Evolutionary conservation across 2,113 vertebrate species (phyloP).

Genomic region (Globicephala melas): DNA sequence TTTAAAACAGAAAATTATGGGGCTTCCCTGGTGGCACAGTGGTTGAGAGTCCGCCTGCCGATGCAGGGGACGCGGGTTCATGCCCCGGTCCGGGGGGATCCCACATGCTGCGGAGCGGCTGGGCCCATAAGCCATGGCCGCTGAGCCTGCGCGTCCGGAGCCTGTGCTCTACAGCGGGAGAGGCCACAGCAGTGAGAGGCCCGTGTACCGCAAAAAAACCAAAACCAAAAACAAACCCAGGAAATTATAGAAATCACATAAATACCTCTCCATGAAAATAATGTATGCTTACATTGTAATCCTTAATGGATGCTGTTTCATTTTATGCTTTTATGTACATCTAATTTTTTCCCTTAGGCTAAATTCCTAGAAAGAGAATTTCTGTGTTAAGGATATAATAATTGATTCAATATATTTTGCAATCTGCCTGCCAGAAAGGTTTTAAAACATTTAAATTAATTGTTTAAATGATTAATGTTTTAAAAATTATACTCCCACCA

Average conservation of each 20-base stretch:
- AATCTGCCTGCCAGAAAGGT: neutral
- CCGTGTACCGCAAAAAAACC: too few species aligned
- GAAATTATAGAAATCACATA: neutral
- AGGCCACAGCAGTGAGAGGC: too few species aligned
- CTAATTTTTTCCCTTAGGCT: neutral
- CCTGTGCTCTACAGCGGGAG: too few species aligned
- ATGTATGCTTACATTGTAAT: neutral
- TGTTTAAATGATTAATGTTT: neutral
- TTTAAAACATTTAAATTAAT: conserved; percentile 17
- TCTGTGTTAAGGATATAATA: neutral
- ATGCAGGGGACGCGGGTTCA: too few species aligned
- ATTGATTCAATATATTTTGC: neutral
- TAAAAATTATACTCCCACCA: neutral
- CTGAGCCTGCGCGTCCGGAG: too few species aligned
- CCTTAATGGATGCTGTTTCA: neutral
- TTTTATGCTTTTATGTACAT: neutral
- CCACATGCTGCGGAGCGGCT: too few species aligned
- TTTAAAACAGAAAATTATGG: neutral
- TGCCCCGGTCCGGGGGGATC: too few species aligned
- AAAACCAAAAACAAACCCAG: neutral
- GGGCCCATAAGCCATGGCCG: too few species aligned
- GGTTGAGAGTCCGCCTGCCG: too few species aligned
- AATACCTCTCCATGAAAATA: neutral
- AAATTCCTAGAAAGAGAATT: conserved; percentile 8
- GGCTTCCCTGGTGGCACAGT: too few species aligned